phyloP scores from a whole-genome alignment of 2,797 vertebrate species.

The Emydoidea blandingii region DNA sequence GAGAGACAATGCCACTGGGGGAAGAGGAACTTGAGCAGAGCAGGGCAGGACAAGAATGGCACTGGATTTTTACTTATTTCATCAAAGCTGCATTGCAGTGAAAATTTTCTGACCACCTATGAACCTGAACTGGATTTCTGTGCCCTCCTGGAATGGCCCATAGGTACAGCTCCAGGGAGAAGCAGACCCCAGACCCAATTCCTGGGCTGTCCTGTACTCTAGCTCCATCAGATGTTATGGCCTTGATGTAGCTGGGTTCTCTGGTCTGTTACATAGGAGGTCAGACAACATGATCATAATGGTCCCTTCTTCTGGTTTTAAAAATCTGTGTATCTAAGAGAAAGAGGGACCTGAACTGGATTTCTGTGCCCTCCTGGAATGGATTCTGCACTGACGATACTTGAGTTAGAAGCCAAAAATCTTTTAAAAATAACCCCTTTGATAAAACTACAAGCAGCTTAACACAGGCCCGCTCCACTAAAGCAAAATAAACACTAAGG shows the following conservation, averaged over 20 bases:
- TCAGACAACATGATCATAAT: too few species aligned
- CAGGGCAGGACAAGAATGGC: neutral
- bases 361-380: accelerated
- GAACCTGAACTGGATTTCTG: neutral
- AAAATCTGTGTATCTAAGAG: too few species aligned
- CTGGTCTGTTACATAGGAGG: too few species aligned
- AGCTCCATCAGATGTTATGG: too few species aligned
- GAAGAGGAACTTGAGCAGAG: neutral
- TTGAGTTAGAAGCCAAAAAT: constrained; percentile 14
- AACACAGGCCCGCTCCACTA: constrained; percentile 16
- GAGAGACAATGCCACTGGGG: accelerated
- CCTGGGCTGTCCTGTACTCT: too few species aligned
- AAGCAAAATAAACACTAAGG: constrained; percentile 10
- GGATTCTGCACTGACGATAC: neutral
- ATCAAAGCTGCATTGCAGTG: too few species aligned
- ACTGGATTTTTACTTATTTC: neutral
- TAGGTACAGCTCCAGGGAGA: too few species aligned
- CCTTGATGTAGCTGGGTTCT: too few species aligned
- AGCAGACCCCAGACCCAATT: too few species aligned
- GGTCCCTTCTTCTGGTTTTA: too few species aligned
- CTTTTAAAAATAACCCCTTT: constrained; percentile 41
- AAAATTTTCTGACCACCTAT: neutral
- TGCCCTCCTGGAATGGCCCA: neutral
- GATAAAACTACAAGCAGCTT: constrained; percentile 38
- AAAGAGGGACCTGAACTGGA: accelerated